Base-by-base conservation (phyloP, 1,140 invertebrate species). In the Drosophila eugracilis region DNA sequence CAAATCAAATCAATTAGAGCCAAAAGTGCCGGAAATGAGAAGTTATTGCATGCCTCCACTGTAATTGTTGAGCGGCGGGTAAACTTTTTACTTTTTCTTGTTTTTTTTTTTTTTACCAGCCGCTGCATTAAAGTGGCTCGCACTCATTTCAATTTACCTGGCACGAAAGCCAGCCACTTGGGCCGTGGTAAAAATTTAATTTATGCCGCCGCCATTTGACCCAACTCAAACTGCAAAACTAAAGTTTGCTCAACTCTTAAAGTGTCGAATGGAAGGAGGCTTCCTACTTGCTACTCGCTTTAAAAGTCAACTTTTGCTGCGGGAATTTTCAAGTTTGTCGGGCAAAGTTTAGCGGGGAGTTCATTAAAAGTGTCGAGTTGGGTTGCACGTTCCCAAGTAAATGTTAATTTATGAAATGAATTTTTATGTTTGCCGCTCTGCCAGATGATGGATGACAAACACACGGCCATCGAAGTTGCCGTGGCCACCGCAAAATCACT, bases 81-180 rank as follows among this genome's bases (percentile, higher is more conserved):
- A 53, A 54, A 47, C 32, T 63, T 73, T 66, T 72, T 15, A 47
- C 67, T n/a, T n/a, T n/a, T n/a, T n/a, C n/a, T n/a, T n/a, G n/a
- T n/a, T n/a, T n/a, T n/a, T n/a, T n/a, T n/a, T n/a, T n/a, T n/a
- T n/a, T n/a, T n/a, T n/a, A n/a, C 28, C 28, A 48, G 52, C 42
- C 50, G 30, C 42, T 45, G 30, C 62, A 39, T 77, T 86, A 85
- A 85, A 85, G 77, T 86, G 67, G 26, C 42, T 62, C 76, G 41
- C 73, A 74, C 77, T 77, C 62, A 63, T 75, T 86, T 75, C 85
- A 86, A 88, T 86, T 88, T 76, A 86, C 66, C 77, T 77, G 76
- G 52, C 48, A 44, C 44, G 49, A 62, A 62, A 22, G 17, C 22
- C 53, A 10, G 41, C 30, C 24, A 69, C 50, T 75, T 69, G 73